Evolutionary conservation across 2,113 vertebrate genomes (phyloP).

Genomic region (Psilopogon haemacephalus): DNA sequence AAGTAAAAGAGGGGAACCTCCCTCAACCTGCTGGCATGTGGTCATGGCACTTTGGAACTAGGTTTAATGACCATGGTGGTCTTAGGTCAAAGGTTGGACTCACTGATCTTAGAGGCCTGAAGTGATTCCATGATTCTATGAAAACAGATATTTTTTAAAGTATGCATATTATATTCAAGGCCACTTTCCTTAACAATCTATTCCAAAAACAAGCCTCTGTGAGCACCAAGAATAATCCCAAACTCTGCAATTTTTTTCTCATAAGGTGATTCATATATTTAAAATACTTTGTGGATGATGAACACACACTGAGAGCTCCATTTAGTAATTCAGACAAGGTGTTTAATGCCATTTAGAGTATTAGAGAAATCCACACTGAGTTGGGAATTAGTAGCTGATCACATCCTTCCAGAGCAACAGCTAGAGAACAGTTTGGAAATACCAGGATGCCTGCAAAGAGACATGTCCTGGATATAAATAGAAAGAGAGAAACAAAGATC

Average conservation of each 20-base stretch:
- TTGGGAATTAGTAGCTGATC: background rate
- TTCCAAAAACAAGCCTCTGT: background rate
- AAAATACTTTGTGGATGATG: accelerated
- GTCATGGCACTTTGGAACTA: too few species aligned
- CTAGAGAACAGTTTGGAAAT: background rate
- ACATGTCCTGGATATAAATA: background rate
- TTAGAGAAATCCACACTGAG: background rate
- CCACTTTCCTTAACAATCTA: background rate
- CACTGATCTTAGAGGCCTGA: too few species aligned
- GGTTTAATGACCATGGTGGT: too few species aligned
- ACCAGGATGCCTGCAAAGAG: background rate
- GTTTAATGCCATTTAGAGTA: background rate
- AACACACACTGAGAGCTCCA: accelerated
- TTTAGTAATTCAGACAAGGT: background rate
- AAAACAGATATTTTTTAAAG: too few species aligned
- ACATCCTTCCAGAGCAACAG: background rate
- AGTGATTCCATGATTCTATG: too few species aligned
- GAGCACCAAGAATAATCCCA: background rate
- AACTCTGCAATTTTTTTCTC: background rate
- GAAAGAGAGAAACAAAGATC: background rate
- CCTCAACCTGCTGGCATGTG: too few species aligned
- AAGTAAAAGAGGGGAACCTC: too few species aligned
- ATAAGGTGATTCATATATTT: background rate
- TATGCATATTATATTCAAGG: background rate
- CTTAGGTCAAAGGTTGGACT: too few species aligned